These are phyloP conservation scores for Tringa solitaria DNA, from an alignment of 2,113 vertebrate genomes.

Conservation along the genomic window DNA sequence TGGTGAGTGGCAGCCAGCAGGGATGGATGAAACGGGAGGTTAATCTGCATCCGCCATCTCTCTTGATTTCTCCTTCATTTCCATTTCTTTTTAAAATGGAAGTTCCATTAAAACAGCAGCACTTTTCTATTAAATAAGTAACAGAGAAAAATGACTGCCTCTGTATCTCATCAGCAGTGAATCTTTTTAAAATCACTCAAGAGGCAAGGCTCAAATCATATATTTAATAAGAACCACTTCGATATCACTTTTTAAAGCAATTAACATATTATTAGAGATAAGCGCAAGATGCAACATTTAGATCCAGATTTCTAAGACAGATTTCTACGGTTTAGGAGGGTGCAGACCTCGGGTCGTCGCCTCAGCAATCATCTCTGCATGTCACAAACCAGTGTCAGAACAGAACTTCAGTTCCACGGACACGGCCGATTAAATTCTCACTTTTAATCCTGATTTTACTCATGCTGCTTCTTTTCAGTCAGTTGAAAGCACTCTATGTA, in stretches of 20 bases:
- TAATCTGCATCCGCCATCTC: background rate
- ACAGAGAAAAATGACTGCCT: slow-evolving; percentile 13
- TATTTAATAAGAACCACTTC: slow-evolving; percentile 65
- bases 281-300: slow-evolving; percentile 47
- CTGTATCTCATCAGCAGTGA: slow-evolving; percentile 15
- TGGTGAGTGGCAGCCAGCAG: background rate
- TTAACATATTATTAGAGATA: slow-evolving; percentile 63
- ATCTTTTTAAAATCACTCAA: slow-evolving; percentile 51
- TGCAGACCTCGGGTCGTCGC: background rate
- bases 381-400: background rate
- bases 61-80: slow-evolving; percentile 40
- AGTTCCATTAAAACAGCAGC: slow-evolving; percentile 42
- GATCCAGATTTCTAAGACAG: slow-evolving; percentile 10
- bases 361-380: background rate
- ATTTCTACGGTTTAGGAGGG: background rate
- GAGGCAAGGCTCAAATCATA: slow-evolving; percentile 57
- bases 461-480: background rate
- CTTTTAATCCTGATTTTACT: background rate
- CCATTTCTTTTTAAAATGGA: slow-evolving; percentile 24
- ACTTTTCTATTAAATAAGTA: slow-evolving; percentile 29
- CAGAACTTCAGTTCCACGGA: background rate
- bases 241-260: slow-evolving; percentile 57
- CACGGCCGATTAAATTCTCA: background rate
- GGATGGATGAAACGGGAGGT: background rate
- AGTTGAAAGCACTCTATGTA: background rate